Evolutionary conservation across 2,113 vertebrate species (phyloP), one percentile per base, ranked within the genome.

Genomic region (Gobiocypris rarus): DNA sequence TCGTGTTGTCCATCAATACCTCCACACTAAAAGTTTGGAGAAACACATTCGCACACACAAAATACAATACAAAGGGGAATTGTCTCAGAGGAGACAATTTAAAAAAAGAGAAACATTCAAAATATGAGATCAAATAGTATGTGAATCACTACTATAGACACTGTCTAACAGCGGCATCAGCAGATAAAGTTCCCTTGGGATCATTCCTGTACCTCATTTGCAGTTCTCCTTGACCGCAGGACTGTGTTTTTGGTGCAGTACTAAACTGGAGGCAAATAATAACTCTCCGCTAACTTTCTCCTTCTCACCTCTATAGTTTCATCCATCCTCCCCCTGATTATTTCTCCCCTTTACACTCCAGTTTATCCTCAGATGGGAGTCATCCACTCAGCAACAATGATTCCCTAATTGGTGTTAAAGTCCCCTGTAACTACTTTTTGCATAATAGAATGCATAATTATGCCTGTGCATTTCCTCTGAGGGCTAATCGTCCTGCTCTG

Each of bases 331-430:
- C 41, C 38, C 56, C 45, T 56, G 45, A 52, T 52, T 34, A 34
- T 70, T 70, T 70, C 31, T 56, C 70, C 11, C 28, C 19, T 31
- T 69, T 11, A 7, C 45, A 34, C 63, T 69, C 10, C 63, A 38
- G 63, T 81, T 69, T 82, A 54, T 67, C 22, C 65, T 82, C 63
- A 82, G 80, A 82, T 82, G 65, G 80, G 50, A 70, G 80, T 56
- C 80, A 41, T 70, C 80, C 65, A 82, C 65, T 82, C 65, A 54
- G 79, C 80, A 82, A 71, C 79, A 54, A 54, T 82, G 65, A 70
- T 82, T 82, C 65, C 80, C 80, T 82, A 82, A 82, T 82, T 82
- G 80, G 80, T 70, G 65, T 82, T 82, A 82, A 82, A 82, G 80
- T 82, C 80, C 45, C 31, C 50, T 65, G 34, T 82, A 82, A 82